Conservation (phyloP, 2,888 invertebrate genomes). For the Platycnemis pennipes region DNA sequence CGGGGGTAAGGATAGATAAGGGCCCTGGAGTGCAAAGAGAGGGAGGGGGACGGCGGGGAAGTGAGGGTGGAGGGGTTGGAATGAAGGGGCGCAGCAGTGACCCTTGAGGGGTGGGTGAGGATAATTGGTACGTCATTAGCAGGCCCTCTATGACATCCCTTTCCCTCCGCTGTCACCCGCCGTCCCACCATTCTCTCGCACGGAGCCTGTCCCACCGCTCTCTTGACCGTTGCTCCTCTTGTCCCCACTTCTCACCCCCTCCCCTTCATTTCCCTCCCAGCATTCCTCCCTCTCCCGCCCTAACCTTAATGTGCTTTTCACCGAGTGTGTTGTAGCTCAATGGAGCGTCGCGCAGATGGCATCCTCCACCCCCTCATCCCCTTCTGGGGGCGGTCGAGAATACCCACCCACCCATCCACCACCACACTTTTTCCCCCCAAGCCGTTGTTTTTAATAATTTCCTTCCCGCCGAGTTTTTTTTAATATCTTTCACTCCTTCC, state of each 20-base stretch:
- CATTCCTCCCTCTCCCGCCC: neutral
- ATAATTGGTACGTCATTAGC: conserved; percentile 55
- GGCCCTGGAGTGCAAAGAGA: neutral
- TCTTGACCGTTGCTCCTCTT: neutral
- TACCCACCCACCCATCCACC: neutral
- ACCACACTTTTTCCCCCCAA: neutral
- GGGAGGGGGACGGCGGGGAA: neutral
- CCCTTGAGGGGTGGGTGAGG: conserved; percentile 30
- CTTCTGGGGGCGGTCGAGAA: too few relatives aligned
- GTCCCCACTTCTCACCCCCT: neutral
- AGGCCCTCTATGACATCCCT: conserved; percentile 10
- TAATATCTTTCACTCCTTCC: neutral
- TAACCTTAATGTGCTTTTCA: conserved; percentile 1
- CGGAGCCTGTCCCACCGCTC: neutral
- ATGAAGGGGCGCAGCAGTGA: neutral
- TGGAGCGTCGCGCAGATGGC: neutral
- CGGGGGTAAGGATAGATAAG: neutral
- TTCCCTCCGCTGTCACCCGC: neutral
- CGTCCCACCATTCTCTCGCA: too few relatives aligned
- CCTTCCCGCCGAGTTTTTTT: neutral
- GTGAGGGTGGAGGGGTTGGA: conserved; percentile 1
- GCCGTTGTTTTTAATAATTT: neutral
- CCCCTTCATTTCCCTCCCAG: neutral
- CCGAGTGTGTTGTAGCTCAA: conserved; percentile 13
- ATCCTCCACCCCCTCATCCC: neutral